A percentile compares a stretch with the other conserved stretches of the same genome.
phyloP scores from a whole-genome alignment of 2,113 vertebrate genomes.

The Caretta caretta region DNA sequence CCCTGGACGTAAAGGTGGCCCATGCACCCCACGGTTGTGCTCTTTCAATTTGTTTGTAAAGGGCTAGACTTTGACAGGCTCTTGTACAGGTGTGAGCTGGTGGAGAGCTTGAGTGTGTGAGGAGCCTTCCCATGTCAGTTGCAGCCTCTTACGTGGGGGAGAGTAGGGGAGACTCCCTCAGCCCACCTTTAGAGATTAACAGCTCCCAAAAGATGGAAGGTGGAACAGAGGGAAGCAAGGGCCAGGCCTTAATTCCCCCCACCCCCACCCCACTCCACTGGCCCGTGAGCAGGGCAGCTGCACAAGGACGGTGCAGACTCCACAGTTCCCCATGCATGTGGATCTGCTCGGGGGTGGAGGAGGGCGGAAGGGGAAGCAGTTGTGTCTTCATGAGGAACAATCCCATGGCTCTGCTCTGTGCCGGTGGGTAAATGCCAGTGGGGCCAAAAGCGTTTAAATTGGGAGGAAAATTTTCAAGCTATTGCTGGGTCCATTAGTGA shows the following conservation, averaged over 20 bases:
- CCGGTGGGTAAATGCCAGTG: background rate
- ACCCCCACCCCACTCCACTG: background rate
- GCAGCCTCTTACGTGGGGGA: conserved; percentile 36
- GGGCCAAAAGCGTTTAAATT: background rate
- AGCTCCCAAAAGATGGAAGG: conserved; percentile 27
- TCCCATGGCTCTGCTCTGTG: background rate
- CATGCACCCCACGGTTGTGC: background rate
- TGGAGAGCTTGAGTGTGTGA: background rate
- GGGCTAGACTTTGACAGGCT: background rate
- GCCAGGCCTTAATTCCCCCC: background rate
- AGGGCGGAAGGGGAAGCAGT: background rate
- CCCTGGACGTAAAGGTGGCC: background rate
- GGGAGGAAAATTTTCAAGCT: conserved; percentile 12
- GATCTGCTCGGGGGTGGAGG: background rate
- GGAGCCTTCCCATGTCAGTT: conserved; percentile 9
- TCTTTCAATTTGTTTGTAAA: background rate
- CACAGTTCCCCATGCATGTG: background rate
- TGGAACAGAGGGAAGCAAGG: background rate
- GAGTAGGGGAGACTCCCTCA: conserved; percentile 39
- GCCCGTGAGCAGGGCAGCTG: background rate
- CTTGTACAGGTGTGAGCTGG: conserved; percentile 2
- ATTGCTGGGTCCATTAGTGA: background rate
- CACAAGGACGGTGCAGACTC: background rate
- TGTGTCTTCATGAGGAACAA: background rate
- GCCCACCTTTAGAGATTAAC: conserved; percentile 18